Evolutionary conservation across 2,113 vertebrate species (phyloP).

Genomic region (Boulengeromyrus knoepffleri): DNA sequence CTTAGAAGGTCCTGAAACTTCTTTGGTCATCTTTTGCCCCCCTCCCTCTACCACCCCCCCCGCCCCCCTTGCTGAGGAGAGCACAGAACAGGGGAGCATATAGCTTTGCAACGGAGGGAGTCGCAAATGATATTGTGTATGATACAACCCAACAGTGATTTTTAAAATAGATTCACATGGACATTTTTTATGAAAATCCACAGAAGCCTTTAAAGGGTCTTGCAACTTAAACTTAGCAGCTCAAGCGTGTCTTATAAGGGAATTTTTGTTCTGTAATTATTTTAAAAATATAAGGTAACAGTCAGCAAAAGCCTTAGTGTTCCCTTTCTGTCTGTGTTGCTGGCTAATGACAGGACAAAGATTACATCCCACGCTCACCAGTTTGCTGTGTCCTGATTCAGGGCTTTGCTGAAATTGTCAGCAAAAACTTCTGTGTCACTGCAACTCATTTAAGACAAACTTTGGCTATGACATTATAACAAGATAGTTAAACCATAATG

Average conservation of each 20-base stretch:
- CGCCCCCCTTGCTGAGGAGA: background rate
- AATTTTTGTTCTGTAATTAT: background rate
- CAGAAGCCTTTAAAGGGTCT: background rate
- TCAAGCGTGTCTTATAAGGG: background rate
- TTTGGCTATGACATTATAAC: conserved; percentile 20
- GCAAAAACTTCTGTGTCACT: background rate
- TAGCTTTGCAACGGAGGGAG: background rate
- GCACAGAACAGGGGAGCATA: background rate
- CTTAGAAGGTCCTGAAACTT: background rate
- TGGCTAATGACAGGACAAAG: conserved; percentile 41
- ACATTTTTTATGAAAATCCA: background rate
- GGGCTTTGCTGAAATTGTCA: background rate
- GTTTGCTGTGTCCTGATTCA: background rate
- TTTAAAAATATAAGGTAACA: background rate
- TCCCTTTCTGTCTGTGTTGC: conserved; percentile 36
- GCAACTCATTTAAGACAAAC: background rate
- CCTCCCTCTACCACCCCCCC: background rate
- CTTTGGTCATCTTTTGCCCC: background rate
- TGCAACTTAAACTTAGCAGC: background rate
- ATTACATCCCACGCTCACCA: background rate
- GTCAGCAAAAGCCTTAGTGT: background rate
- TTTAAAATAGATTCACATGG: background rate
- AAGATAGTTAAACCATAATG: conserved; percentile 18
- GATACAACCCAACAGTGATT: background rate
- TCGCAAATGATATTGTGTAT: background rate